Evolutionary conservation across 2,888 invertebrate genomes (phyloP).

Genomic region (Xestobium rufovillosum): DNA sequence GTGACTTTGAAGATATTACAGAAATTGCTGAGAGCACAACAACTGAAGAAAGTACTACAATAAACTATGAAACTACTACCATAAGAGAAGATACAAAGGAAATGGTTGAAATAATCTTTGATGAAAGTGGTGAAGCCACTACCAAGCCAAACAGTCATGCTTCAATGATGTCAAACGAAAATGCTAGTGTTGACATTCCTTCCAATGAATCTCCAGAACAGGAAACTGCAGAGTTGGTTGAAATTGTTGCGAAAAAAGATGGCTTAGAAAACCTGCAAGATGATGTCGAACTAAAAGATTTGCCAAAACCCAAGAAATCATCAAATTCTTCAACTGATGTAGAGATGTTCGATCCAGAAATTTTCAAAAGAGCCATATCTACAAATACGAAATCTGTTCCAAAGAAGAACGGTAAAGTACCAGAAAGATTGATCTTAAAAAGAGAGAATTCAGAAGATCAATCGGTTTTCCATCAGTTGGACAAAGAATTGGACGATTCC

Average conservation of each 20-base stretch:
- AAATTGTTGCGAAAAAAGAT: slow-evolving; percentile 16
- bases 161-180: slow-evolving; percentile 31
- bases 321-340: slow-evolving; percentile 14
- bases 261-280: slow-evolving; percentile 11
- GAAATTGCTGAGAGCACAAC: slow-evolving; percentile 8
- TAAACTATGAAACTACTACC: slow-evolving; percentile 8
- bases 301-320: slow-evolving; percentile 15
- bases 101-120: slow-evolving; percentile 27
- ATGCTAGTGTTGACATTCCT: slow-evolving; percentile 34
- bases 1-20: slow-evolving; percentile 23
- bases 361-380: slow-evolving; percentile 10
- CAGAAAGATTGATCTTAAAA: slow-evolving; percentile 22
- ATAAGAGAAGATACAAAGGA: slow-evolving; percentile 23
- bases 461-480: slow-evolving; percentile 32
- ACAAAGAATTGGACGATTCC: slow-evolving; percentile 29
- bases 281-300: slow-evolving; percentile 32
- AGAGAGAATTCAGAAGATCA: slow-evolving; percentile 24
- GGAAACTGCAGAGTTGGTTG: slow-evolving; percentile 29
- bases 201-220: slow-evolving; percentile 16
- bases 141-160: slow-evolving; percentile 28
- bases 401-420: slow-evolving; percentile 27
- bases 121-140: slow-evolving; percentile 34
- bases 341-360: slow-evolving; percentile 18
- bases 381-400: slow-evolving; percentile 30
- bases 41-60: slow-evolving; percentile 7